These are phyloP conservation scores for Hirudo medicinalis DNA, from an alignment of 1,140 invertebrate genomes.

Conservation along the genomic window DNA sequence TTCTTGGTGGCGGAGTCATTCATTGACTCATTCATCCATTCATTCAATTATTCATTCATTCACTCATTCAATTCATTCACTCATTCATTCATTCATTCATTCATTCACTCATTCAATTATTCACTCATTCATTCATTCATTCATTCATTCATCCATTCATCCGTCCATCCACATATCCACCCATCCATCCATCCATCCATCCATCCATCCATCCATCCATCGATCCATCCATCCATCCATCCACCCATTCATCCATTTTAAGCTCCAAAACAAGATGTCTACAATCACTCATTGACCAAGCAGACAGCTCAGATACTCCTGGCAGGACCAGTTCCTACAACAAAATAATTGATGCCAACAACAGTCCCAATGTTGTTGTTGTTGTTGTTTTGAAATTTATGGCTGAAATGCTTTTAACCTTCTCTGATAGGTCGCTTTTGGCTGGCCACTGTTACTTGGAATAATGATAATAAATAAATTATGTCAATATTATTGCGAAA, in stretches of 20 bases:
- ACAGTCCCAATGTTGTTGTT: too few relatives aligned
- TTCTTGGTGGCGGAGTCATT: background rate
- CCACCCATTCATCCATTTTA: background rate
- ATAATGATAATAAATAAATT: too few relatives aligned
- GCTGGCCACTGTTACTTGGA: too few relatives aligned
- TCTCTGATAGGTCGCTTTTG: too few relatives aligned
- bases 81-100: background rate
- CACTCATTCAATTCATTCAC: slow-evolving; percentile 14
- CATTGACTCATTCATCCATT: slow-evolving; percentile 15
- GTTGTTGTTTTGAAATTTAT: too few relatives aligned
- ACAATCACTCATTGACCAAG: background rate
- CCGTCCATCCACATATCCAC: too few relatives aligned
- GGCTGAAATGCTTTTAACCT: too few relatives aligned
- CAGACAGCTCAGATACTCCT: background rate
- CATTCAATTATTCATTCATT: slow-evolving; percentile 11
- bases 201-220: too few relatives aligned
- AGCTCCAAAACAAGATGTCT: background rate
- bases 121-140: background rate
- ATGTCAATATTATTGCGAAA: background rate
- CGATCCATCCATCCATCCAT: background rate
- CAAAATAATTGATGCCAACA: slow-evolving; percentile 37
- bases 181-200: too few relatives aligned
- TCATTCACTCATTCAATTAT: slow-evolving; percentile 2
- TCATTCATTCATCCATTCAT: background rate
- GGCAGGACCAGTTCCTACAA: too few relatives aligned